Percentiles rank a stretch among this genome's conserved stretches.
Evolutionary conservation across 35 echinoderm and acorn worm species (phyloP).

Genomic region (Heliocidaris erythrogramma): DNA sequence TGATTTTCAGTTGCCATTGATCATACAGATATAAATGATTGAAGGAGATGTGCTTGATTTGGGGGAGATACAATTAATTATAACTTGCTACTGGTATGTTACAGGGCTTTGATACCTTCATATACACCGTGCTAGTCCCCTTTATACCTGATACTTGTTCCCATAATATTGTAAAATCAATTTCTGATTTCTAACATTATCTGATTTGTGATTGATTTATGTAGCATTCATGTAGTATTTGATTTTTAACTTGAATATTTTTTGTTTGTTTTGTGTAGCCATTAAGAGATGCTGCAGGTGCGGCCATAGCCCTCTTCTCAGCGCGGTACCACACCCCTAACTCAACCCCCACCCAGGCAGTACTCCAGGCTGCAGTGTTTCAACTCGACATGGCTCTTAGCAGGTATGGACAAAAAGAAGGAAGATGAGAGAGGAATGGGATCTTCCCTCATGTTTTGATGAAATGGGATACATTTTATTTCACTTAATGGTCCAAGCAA

Average conservation of each 20-base stretch:
- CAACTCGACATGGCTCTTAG: constrained; percentile 88
- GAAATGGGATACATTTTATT: too few species aligned
- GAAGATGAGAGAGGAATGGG: too few species aligned
- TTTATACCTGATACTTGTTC: too few species aligned
- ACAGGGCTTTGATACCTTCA: too few species aligned
- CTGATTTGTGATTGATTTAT: not conserved
- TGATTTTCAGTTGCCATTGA: too few species aligned
- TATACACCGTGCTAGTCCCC: not conserved
- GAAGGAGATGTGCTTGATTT: too few species aligned
- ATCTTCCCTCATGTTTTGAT: too few species aligned
- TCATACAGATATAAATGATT: too few species aligned
- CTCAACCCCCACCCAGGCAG: constrained; percentile 66
- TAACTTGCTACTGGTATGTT: not conserved
- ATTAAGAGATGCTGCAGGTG: constrained; percentile 69
- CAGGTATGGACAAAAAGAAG: constrained; percentile 47
- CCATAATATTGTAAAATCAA: not conserved
- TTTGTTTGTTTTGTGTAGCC: constrained; percentile 61
- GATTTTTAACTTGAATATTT: not conserved
- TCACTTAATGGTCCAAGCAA: too few species aligned
- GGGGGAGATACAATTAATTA: too few species aligned
- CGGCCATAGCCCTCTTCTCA: constrained; percentile 79
- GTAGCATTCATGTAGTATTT: not conserved
- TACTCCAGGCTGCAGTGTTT: constrained; percentile 90
- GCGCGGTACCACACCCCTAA: constrained; percentile 69
- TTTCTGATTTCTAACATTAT: not conserved